Evolutionary conservation across 2,888 invertebrate species (phyloP), one percentile per base, ranked within the genome.

Genomic region (Iselma pallidipennis): DNA sequence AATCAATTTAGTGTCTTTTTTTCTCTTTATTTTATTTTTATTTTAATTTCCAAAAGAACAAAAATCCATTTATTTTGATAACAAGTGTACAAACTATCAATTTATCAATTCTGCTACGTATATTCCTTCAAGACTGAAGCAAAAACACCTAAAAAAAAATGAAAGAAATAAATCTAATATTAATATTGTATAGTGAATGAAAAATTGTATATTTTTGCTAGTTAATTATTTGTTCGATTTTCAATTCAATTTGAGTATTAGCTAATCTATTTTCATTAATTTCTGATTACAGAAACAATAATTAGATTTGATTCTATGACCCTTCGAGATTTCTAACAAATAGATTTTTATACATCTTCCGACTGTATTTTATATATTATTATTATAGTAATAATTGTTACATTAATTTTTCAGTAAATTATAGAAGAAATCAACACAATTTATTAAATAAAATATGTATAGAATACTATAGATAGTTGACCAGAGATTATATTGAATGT

Each of bases 91-190:
- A 14, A 49, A n/a, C n/a, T 51, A 25, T 16, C 16, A 1, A 37
- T 16, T 37, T 26, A 57, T 51, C 56, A 14, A n/a, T 54, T 57
- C 52, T 49, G 56, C 59, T 56, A n/a, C 42, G 42, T 42, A 21
- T 7, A 33, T 61, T 65, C 57, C 58, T 65, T 62, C 62, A 65
- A 65, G 65, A 65, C 65, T 65, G 65, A 65, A 25, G 57, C 59
- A 48, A 31, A 63, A 64, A 64, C 64, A 64, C 64, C 64, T 60
- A 64, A 57, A 49, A 29, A 57, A 55, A 59, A 49, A 56, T 29
- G 37, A 54, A 53, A 45, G 50, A 52, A 37, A 61, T 55, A 61
- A 50, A n/a, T n/a, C n/a, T 61, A 55, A 52, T 28, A 42, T 51
- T 62, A 62, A 55, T 62, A 58, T 55, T 63, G 57, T 42, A 51